A percentile compares a stretch with the other conserved stretches of the same genome.
These are phyloP conservation scores for Tridacna crocea DNA, from an alignment of 2,888 invertebrate genomes.

Conservation along the genomic window DNA sequence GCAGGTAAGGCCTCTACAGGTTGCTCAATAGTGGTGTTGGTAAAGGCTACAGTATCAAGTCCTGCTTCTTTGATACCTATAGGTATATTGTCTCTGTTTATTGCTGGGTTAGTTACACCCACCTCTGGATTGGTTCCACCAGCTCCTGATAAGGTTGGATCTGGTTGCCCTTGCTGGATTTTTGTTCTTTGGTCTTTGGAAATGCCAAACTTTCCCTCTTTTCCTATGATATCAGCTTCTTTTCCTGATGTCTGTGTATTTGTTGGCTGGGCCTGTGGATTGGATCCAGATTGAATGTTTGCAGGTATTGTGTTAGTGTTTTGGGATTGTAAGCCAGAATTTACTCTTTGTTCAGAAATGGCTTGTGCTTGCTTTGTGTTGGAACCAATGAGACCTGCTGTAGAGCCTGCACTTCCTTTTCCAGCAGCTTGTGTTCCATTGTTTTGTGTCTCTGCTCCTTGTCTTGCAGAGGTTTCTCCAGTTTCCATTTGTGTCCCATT, in stretches of 20 bases:
- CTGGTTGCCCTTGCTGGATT: not conserved
- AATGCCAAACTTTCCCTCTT: slow-evolving; percentile 42
- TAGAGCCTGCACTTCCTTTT: not conserved
- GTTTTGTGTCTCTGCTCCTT: not conserved
- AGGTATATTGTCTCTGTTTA: slow-evolving; percentile 27
- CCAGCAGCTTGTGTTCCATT: slow-evolving; percentile 4
- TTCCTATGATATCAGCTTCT: slow-evolving; percentile 41
- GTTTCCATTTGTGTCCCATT: not conserved
- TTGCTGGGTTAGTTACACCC: not conserved
- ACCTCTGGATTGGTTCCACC: slow-evolving; percentile 8
- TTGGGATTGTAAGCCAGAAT: not conserved
- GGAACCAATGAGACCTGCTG: slow-evolving; percentile 10
- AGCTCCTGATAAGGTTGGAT: not conserved
- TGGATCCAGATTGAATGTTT: not conserved
- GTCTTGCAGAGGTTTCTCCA: not conserved
- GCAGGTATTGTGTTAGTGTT: too few species aligned
- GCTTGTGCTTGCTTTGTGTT: not conserved
- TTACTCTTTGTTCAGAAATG: not conserved
- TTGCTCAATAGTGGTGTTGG: slow-evolving; percentile 8
- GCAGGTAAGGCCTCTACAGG: slow-evolving; percentile 35
- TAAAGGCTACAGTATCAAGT: slow-evolving; percentile 32
- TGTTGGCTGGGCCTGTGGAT: not conserved
- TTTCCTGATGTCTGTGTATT: slow-evolving; percentile 13
- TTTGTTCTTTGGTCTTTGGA: slow-evolving; percentile 41
- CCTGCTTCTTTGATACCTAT: slow-evolving; percentile 50